phyloP scores from a whole-genome alignment of 1,140 invertebrate genomes.

The Babylonia areolata region DNA sequence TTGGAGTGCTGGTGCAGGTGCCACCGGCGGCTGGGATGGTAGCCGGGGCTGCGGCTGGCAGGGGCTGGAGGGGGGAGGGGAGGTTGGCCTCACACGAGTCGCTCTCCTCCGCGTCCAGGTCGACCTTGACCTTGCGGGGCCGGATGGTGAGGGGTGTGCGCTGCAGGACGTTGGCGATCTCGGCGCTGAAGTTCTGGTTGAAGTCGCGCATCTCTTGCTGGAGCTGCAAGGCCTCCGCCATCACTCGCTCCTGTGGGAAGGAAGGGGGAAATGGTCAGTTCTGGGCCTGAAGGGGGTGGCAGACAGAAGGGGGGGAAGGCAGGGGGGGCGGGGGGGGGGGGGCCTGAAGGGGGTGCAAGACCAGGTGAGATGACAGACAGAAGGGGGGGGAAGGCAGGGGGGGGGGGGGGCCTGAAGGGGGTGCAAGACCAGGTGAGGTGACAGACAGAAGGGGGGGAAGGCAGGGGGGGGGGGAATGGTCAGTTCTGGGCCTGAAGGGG shows the following conservation, averaged over 20 bases:
- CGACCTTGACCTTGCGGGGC: slow-evolving; percentile 73
- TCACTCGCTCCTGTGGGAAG: slow-evolving; percentile 77
- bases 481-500: no score
- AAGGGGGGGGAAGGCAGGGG: no score
- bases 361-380: no score
- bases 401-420: no score
- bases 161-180: slow-evolving; percentile 64
- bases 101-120: slow-evolving; percentile 68
- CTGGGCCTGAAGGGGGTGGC: no score
- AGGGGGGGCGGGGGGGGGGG: no score
- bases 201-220: slow-evolving; percentile 83
- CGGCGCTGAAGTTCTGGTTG: slow-evolving; percentile 77
- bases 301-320: no score
- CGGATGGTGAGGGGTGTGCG: slow-evolving; percentile 68
- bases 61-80: slow-evolving; percentile 67
- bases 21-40: background rate
- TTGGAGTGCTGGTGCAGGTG: background rate
- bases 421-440: no score
- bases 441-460: no score
- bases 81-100: slow-evolving; percentile 53
- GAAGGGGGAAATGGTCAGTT: background rate
- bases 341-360: no score
- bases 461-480: background rate
- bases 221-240: slow-evolving; percentile 79
- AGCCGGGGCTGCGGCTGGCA: background rate